A percentile compares a stretch with the other conserved stretches of the same genome.
Evolutionary conservation across 2,888 invertebrate species (phyloP).

Genomic region (Chirona hameri): DNA sequence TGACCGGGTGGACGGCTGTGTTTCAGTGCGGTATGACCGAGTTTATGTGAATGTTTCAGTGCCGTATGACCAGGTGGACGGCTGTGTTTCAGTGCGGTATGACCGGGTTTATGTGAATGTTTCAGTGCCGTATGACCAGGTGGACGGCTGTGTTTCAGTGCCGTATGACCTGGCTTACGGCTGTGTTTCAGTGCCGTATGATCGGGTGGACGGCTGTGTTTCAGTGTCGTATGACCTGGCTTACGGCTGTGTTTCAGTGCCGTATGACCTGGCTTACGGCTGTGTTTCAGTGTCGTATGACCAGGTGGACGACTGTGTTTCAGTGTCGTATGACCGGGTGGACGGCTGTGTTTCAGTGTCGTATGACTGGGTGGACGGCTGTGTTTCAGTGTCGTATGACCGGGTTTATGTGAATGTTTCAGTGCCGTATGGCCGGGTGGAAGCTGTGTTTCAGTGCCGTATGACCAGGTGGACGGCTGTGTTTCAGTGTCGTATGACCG

Average conservation of each 20-base stretch:
- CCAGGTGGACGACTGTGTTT: too few species aligned
- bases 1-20: too few species aligned
- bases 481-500: conserved; percentile 57
- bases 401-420: conserved; percentile 56
- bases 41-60: conserved; percentile 48
- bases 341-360: conserved; percentile 65
- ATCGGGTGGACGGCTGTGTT: conserved; percentile 63
- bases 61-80: conserved; percentile 73
- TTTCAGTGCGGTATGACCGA: conserved; percentile 60
- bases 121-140: conserved; percentile 62
- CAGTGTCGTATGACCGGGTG: conserved; percentile 66
- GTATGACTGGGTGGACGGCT: too few species aligned
- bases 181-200: conserved; percentile 54
- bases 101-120: too few species aligned
- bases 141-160: conserved; percentile 65
- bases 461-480: conserved; percentile 67
- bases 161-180: conserved; percentile 45
- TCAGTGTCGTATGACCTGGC: conserved; percentile 57
- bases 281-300: conserved; percentile 57
- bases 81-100: conserved; percentile 59
- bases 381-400: conserved; percentile 57
- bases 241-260: too few species aligned
- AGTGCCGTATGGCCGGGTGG: conserved; percentile 56
- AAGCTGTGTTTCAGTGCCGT: conserved; percentile 52
- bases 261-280: conserved; percentile 67